Evolutionary conservation across 2,888 invertebrate species (phyloP).

Genomic region (Lymantria monacha): DNA sequence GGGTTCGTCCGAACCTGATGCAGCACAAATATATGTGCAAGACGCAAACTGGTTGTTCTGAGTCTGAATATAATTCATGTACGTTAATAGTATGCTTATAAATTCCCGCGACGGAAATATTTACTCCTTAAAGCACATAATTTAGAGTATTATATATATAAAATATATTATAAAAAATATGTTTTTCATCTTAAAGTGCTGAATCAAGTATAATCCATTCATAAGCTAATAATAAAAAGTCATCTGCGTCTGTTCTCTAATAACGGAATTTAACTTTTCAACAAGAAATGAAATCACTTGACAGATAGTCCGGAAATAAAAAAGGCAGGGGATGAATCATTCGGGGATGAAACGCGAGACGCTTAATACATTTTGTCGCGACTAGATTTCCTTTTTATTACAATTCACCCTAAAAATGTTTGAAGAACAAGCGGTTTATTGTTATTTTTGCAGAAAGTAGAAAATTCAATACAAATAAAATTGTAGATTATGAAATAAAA

Average conservation of each 20-base stretch:
- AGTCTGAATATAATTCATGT: no score
- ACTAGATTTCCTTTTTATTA: constrained; percentile 29
- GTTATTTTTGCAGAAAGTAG: not conserved
- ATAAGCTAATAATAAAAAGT: constrained; percentile 11
- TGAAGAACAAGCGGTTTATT: constrained; percentile 7
- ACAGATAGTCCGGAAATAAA: constrained; percentile 31
- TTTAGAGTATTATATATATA: no score
- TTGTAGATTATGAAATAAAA: not conserved
- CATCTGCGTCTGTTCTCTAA: constrained; percentile 2
- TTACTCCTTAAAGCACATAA: no score
- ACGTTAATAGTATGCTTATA: no score
- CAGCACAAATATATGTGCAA: no score
- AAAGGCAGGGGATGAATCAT: constrained; percentile 27
- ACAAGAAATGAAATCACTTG: constrained; percentile 36
- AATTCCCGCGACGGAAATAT: no score
- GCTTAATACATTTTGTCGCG: constrained; percentile 19
- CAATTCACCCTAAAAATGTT: constrained; percentile 10
- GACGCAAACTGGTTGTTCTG: no score
- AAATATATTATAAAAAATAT: not conserved
- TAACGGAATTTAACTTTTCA: constrained; percentile 26
- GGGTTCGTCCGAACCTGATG: no score
- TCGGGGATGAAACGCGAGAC: constrained; percentile 25
- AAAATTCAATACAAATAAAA: not conserved
- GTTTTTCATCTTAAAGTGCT: not conserved
- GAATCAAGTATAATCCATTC: constrained; percentile 1